A percentile compares a stretch with the other conserved stretches of the same genome.
Conservation (phyloP, 2,888 invertebrate species). For the Archips xylosteana region DNA sequence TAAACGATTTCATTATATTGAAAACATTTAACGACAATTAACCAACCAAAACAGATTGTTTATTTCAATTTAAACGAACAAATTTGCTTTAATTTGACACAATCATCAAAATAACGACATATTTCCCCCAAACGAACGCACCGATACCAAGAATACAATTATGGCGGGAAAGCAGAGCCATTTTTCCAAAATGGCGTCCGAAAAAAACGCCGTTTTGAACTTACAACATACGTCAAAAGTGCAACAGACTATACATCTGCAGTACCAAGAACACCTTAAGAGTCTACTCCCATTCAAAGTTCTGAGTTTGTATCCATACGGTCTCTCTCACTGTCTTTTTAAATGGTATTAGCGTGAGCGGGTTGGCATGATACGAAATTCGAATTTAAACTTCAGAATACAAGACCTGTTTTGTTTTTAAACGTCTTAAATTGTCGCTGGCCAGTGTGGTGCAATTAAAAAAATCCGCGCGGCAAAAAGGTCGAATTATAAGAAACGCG, state of each 20-base stretch:
- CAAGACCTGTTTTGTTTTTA: background rate
- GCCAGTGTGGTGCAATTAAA: slow-evolving; percentile 33
- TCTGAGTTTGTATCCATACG: too few species aligned
- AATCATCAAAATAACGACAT: slow-evolving; percentile 15
- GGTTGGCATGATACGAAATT: too few species aligned
- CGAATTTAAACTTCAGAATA: too few species aligned
- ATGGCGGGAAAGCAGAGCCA: slow-evolving; percentile 17
- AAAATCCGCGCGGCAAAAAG: slow-evolving; percentile 33
- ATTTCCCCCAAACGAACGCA: slow-evolving; percentile 19
- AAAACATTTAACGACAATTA: background rate
- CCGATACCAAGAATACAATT: slow-evolving; percentile 28
- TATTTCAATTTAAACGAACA: slow-evolving; percentile 15
- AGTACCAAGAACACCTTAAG: too few species aligned
- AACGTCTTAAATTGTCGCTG: slow-evolving; percentile 14
- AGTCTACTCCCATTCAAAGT: too few species aligned
- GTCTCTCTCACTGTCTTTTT: too few species aligned
- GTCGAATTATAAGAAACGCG: slow-evolving; percentile 23
- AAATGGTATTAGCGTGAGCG: too few species aligned
- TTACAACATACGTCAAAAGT: slow-evolving; percentile 5
- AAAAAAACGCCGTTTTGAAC: slow-evolving; percentile 24
- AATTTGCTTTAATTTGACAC: slow-evolving; percentile 29
- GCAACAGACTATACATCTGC: background rate
- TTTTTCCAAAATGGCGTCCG: slow-evolving; percentile 30
- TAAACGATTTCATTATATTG: background rate
- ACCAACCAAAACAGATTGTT: background rate